Evolutionary conservation across 2,113 vertebrate species (phyloP).

Genomic region (Hemicordylus capensis): DNA sequence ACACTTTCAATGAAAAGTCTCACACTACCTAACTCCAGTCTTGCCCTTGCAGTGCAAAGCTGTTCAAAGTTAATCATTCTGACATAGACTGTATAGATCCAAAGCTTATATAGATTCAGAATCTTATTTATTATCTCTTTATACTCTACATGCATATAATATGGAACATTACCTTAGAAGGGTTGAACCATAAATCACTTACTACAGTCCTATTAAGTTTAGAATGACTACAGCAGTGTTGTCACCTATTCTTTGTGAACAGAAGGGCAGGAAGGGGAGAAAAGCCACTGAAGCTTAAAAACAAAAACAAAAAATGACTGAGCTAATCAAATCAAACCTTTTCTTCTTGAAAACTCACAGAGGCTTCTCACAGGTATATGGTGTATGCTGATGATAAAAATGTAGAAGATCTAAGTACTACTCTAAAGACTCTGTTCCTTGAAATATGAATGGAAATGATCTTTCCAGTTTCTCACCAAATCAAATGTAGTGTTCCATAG

Average conservation of each 20-base stretch:
- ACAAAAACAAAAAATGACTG: too few species aligned
- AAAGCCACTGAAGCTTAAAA: too few species aligned
- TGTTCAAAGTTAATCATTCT: slow-evolving; percentile 2
- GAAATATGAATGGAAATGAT: background rate
- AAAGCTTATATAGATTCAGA: background rate
- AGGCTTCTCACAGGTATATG: background rate
- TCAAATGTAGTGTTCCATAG: too few species aligned
- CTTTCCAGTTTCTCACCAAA: background rate
- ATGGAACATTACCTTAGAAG: background rate
- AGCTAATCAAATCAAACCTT: background rate
- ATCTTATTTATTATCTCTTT: background rate
- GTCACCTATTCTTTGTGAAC: background rate
- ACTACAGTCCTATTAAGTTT: background rate
- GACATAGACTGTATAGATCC: background rate
- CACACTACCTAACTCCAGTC: background rate
- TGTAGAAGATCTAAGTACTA: background rate
- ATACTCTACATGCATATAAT: background rate
- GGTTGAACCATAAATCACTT: background rate
- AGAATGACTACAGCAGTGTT: background rate
- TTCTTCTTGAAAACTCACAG: background rate
- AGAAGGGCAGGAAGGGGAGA: background rate
- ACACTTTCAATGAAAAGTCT: background rate
- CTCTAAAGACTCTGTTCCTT: background rate
- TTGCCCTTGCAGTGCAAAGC: background rate
- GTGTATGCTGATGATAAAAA: too few species aligned